Percentiles rank a stretch among this genome's conserved stretches.
Evolutionary conservation across 2,888 invertebrate genomes (phyloP).

Genomic region (Tribolium freemani): DNA sequence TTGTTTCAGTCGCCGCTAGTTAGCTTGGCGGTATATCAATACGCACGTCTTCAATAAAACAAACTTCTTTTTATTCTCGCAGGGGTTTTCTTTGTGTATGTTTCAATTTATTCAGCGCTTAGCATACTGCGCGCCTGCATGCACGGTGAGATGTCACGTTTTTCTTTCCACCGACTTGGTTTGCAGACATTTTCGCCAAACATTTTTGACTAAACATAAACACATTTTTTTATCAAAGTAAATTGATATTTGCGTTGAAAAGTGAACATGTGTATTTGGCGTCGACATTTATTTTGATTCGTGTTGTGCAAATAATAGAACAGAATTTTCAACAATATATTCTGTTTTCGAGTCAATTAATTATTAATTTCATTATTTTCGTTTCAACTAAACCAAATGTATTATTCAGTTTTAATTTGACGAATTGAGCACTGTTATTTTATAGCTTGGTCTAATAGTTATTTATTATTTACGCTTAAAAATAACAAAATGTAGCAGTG

Average conservation of each 20-base stretch:
- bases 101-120: constrained; percentile 39
- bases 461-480: background rate
- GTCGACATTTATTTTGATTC: background rate
- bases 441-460: background rate
- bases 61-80: constrained; percentile 41
- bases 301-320: background rate
- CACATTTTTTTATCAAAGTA: background rate
- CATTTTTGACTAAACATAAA: background rate
- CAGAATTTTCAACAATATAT: background rate
- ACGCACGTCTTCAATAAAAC: constrained; percentile 48
- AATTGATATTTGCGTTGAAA: background rate
- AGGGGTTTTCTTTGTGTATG: constrained; percentile 32
- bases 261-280: background rate
- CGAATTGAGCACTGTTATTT: background rate
- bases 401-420: constrained; percentile 13
- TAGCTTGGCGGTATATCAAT: constrained; percentile 51
- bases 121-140: constrained; percentile 30
- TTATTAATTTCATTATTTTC: constrained; percentile 12
- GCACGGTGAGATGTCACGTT: constrained; percentile 26
- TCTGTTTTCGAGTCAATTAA: background rate
- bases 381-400: constrained; percentile 9
- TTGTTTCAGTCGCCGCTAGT: constrained; percentile 54
- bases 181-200: background rate
- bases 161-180: constrained; percentile 6
- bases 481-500: background rate